Percentiles rank a stretch among this genome's conserved stretches.
Evolutionary conservation across 2,888 invertebrate species (phyloP).

Genomic region (Diadromus collaris): DNA sequence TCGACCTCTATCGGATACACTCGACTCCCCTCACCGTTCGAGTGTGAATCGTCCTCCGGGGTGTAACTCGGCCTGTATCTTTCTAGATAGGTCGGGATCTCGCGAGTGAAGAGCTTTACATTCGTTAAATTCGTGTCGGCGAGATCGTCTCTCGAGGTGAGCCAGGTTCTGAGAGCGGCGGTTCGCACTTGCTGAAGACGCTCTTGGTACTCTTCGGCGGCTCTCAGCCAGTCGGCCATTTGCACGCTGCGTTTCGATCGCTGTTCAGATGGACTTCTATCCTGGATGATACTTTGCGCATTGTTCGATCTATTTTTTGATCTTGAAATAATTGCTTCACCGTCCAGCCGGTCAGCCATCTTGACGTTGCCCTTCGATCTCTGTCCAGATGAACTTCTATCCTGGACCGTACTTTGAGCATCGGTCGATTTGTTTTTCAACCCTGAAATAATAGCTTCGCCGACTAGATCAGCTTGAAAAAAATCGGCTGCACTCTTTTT

Average conservation of each 20-base stretch:
- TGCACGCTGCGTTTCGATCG: slow-evolving; percentile 43
- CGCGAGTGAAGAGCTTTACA: slow-evolving; percentile 57
- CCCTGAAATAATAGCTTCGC: neutral
- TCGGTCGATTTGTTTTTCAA: neutral
- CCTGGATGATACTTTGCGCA: neutral
- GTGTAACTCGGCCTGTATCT: slow-evolving; percentile 13
- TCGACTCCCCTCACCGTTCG: neutral
- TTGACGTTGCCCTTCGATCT: slow-evolving; percentile 40
- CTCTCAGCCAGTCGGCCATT: slow-evolving; percentile 57
- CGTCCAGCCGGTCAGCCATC: slow-evolving; percentile 49
- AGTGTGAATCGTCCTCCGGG: slow-evolving; percentile 10
- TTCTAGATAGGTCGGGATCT: slow-evolving; percentile 39
- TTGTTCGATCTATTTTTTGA: neutral
- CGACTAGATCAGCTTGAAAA: neutral
- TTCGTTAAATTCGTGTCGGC: slow-evolving; percentile 46
- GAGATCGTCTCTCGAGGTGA: slow-evolving; percentile 43
- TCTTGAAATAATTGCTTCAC: neutral
- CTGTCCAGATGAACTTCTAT: no score
- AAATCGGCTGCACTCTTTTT: neutral
- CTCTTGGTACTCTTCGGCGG: slow-evolving; percentile 57
- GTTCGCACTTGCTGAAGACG: slow-evolving; percentile 31
- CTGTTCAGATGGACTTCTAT: neutral
- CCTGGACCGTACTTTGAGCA: neutral
- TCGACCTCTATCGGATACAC: neutral
- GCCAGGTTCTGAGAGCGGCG: slow-evolving; percentile 58